Conservation (phyloP, 2,797 vertebrate genomes). For the Megaceryle alcyon region DNA sequence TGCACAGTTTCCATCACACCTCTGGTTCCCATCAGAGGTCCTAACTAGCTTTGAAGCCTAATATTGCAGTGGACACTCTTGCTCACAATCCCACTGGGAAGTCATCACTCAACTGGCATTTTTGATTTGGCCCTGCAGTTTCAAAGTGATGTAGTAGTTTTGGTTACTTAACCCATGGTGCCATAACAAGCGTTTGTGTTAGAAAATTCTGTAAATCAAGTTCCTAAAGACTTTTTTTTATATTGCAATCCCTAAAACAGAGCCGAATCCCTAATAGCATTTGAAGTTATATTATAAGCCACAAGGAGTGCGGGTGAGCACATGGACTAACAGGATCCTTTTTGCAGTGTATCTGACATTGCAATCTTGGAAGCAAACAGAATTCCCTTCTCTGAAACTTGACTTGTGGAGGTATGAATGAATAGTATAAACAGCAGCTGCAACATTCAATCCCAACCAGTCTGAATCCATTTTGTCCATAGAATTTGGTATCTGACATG, state of each 20-base stretch:
- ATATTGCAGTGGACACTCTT: not conserved
- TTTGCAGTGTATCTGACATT: not conserved
- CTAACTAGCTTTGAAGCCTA: not conserved
- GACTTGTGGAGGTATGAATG: not conserved
- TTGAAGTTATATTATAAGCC: not conserved
- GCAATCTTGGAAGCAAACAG: not conserved
- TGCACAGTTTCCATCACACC: not conserved
- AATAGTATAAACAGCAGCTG: not conserved
- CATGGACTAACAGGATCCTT: not conserved
- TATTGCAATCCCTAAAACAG: not conserved
- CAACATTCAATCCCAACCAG: not conserved
- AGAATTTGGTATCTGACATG: not conserved
- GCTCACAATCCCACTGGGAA: not conserved
- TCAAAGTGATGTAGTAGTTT: not conserved
- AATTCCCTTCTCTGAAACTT: not conserved
- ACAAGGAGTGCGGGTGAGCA: not conserved
- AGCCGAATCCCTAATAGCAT: not conserved
- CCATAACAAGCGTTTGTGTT: not conserved
- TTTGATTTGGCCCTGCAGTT: not conserved
- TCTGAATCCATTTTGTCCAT: not conserved
- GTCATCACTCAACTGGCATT: not conserved
- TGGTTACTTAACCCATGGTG: not conserved
- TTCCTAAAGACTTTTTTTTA: not conserved
- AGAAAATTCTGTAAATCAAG: not conserved
- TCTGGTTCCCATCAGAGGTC: not conserved